These are phyloP conservation scores for Sesia bembeciformis DNA, from an alignment of 2,888 invertebrate genomes.

Conservation along the genomic window DNA sequence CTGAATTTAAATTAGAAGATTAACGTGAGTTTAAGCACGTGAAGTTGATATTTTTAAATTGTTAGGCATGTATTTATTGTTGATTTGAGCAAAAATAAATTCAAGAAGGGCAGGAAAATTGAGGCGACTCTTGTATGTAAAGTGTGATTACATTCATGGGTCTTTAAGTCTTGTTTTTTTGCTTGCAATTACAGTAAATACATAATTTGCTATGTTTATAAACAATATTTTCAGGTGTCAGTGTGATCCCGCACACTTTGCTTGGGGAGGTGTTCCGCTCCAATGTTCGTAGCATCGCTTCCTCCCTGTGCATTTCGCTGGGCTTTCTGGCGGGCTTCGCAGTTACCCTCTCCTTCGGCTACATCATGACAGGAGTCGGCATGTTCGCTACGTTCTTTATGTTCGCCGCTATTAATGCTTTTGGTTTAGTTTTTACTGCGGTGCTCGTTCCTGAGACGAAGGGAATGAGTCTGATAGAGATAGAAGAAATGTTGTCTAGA, in stretches of 20 bases:
- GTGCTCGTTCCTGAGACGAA: background rate
- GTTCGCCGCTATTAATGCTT: background rate
- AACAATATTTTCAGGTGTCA: conserved; percentile 12
- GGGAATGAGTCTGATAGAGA: background rate
- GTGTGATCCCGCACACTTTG: conserved; percentile 29
- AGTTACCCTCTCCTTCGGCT: conserved; percentile 23
- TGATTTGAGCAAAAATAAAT: too few relatives aligned
- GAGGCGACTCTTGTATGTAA: too few relatives aligned
- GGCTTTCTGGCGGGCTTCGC: conserved; percentile 35
- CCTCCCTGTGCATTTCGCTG: conserved; percentile 30
- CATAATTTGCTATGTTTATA: too few relatives aligned
- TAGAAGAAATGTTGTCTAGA: background rate
- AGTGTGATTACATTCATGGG: too few relatives aligned
- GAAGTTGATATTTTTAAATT: too few relatives aligned
- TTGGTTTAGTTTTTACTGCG: background rate
- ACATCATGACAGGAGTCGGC: conserved; percentile 21
- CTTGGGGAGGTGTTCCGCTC: conserved; percentile 33
- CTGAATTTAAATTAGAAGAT: too few relatives aligned
- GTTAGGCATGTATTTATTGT: too few relatives aligned
- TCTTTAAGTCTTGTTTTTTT: too few relatives aligned
- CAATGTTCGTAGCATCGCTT: conserved; percentile 29
- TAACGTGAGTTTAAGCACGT: too few relatives aligned
- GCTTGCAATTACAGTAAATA: too few relatives aligned
- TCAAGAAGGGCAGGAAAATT: too few relatives aligned
- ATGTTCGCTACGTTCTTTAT: conserved; percentile 15